Percentiles rank a stretch among this genome's conserved stretches.
Conservation (phyloP, 2,797 vertebrate genomes). For the Pristis pectinata region DNA sequence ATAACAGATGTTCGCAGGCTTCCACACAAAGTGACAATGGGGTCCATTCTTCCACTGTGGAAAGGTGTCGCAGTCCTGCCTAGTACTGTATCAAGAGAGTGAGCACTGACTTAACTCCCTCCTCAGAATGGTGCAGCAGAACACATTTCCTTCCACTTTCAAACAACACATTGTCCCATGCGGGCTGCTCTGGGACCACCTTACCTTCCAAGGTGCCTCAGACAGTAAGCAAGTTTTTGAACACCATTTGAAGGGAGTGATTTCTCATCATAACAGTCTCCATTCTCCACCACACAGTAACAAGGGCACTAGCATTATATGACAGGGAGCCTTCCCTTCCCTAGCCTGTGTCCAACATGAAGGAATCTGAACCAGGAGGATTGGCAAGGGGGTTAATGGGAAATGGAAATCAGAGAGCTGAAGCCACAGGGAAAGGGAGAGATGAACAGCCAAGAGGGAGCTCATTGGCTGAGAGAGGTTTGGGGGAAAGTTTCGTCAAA, state of each 20-base stretch:
- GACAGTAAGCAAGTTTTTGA: not conserved
- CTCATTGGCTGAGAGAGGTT: not conserved
- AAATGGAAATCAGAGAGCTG: not conserved
- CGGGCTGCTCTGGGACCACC: not conserved
- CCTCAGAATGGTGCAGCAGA: not conserved
- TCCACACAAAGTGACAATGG: conserved; percentile 9
- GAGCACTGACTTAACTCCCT: conserved; percentile 32
- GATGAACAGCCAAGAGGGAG: not conserved
- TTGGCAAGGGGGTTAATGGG: too few species aligned
- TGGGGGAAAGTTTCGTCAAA: not conserved
- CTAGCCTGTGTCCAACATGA: not conserved
- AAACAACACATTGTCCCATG: not conserved
- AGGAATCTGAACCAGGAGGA: not conserved
- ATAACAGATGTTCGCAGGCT: not conserved
- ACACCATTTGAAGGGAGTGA: not conserved
- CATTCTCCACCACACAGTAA: not conserved
- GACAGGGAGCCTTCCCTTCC: not conserved
- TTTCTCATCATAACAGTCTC: not conserved
- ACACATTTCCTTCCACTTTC: not conserved
- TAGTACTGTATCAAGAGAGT: conserved; percentile 34
- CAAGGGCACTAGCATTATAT: too few species aligned
- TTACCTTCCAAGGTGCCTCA: conserved; percentile 10
- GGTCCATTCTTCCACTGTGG: conserved; percentile 1
- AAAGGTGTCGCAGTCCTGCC: conserved; percentile 19
- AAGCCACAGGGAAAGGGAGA: too few species aligned